Conservation (phyloP, 2,113 vertebrate species). For the Sciurus niger region DNA sequence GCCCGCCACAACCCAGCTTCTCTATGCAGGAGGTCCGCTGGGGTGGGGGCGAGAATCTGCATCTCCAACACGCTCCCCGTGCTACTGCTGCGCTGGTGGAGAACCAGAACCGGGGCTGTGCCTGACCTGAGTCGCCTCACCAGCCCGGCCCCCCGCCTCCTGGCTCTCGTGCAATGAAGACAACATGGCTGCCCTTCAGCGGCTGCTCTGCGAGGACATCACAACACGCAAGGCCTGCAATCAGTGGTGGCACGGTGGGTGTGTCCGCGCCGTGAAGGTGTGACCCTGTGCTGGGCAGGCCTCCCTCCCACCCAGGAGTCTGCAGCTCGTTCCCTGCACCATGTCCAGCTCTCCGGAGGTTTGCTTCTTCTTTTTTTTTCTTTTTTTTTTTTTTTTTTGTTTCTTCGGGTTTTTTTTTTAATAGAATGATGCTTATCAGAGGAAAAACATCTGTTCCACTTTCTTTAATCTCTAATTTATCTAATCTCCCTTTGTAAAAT, state of each 20-base stretch:
- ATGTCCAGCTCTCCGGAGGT: conserved; percentile 52
- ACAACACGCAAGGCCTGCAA: fast-evolving
- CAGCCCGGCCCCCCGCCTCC: fast-evolving
- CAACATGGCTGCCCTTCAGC: fast-evolving
- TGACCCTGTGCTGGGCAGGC: conserved; percentile 23
- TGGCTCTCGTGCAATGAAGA: neutral
- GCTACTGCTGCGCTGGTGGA: neutral
- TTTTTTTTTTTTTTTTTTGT: conserved; percentile 73
- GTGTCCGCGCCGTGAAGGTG: neutral
- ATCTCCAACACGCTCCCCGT: neutral
- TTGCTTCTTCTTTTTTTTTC: conserved; percentile 60
- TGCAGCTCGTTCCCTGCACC: conserved; percentile 11
- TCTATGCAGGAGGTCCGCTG: neutral
- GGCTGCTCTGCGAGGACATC: too few relatives aligned
- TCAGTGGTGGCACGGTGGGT: fast-evolving
- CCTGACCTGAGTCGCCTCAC: neutral
- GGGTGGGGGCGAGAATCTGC: neutral
- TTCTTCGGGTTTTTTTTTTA: conserved; percentile 71
- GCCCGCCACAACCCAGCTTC: neutral
- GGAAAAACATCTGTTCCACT: conserved; percentile 82
- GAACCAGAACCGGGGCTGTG: fast-evolving
- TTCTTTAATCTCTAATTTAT: conserved; percentile 83
- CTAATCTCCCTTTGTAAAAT: conserved; percentile 79
- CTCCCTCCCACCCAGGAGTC: conserved; percentile 32
- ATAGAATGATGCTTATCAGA: conserved; percentile 81